A percentile compares a stretch with the other conserved stretches of the same genome.
Conservation (phyloP, 2,797 vertebrate genomes). For the Fratercula arctica region DNA sequence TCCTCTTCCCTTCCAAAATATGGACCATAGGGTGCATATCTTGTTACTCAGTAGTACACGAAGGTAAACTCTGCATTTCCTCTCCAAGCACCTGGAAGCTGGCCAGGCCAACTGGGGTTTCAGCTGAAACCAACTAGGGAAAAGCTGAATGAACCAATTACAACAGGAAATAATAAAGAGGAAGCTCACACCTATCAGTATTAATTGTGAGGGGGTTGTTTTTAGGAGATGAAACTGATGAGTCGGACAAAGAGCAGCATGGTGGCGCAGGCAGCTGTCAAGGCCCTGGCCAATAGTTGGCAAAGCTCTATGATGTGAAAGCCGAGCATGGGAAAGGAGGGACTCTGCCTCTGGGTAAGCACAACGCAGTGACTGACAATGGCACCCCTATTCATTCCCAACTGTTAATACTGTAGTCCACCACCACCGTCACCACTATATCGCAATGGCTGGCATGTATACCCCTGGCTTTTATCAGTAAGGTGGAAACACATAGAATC, state of each 20-base stretch:
- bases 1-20: not conserved
- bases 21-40: not conserved
- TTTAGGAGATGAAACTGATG: not conserved
- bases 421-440: not conserved
- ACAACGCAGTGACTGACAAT: not conserved
- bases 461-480: not conserved
- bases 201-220: not conserved
- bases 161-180: conserved; percentile 4
- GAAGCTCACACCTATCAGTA: not conserved
- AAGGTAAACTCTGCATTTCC: conserved; percentile 13
- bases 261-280: not conserved
- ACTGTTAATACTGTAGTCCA: not conserved
- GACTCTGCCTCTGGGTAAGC: not conserved
- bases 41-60: not conserved
- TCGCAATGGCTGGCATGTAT: not conserved
- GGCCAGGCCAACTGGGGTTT: not conserved
- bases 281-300: not conserved
- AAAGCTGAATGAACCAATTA: not conserved
- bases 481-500: not conserved
- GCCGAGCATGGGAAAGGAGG: not conserved
- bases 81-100: not conserved
- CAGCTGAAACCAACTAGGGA: not conserved
- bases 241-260: not conserved
- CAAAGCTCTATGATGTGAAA: not conserved
- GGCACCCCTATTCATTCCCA: not conserved